phyloP scores from a whole-genome alignment of 2,113 vertebrate species.

The Hyperopisus bebe region DNA sequence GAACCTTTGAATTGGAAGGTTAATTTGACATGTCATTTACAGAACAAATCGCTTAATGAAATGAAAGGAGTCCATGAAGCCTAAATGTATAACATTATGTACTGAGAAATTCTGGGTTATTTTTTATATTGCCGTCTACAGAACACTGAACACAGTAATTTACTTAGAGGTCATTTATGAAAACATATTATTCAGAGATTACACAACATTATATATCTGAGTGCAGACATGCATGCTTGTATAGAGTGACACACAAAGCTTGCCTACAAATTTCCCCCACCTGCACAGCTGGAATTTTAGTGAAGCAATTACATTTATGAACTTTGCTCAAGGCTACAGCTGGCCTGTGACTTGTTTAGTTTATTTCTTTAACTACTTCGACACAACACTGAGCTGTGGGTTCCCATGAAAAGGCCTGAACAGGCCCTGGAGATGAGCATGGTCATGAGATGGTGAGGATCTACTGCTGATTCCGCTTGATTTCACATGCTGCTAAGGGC shows the following conservation, averaged over 20 bases:
- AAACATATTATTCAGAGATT: conserved; percentile 4
- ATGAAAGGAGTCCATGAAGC: neutral
- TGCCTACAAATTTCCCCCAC: neutral
- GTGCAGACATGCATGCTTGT: neutral
- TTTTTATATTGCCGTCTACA: neutral
- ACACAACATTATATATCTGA: neutral
- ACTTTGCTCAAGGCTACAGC: neutral
- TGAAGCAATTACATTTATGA: neutral
- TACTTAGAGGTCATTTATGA: neutral
- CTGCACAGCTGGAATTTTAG: neutral
- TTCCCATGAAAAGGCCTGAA: neutral
- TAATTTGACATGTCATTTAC: conserved; percentile 9
- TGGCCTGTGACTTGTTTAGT: neutral
- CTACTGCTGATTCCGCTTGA: neutral
- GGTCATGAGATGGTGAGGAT: neutral
- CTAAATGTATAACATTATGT: neutral
- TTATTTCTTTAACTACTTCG: neutral
- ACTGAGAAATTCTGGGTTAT: neutral
- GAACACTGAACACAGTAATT: conserved; percentile 3
- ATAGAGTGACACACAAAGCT: neutral
- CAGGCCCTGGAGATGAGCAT: neutral
- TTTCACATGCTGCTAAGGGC: neutral
- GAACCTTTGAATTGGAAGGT: neutral
- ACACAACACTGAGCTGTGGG: neutral
- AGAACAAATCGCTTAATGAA: neutral